Evolutionary conservation across 35 echinoderm and acorn worm species (phyloP), one percentile per base, ranked within the genome.

Genomic region (Amphiura filiformis): DNA sequence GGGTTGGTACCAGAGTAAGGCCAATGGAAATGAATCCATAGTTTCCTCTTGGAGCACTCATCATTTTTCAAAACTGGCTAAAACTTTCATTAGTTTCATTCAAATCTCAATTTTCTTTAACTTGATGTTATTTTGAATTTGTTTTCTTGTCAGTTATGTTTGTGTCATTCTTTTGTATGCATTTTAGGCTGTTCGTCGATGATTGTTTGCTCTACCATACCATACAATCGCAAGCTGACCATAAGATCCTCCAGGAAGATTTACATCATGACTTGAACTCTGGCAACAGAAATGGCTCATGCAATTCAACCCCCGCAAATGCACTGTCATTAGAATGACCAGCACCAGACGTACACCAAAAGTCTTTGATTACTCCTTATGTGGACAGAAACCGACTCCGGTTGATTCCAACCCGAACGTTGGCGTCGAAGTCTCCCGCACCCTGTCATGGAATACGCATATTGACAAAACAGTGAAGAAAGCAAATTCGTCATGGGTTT

Each of bases 111-210:
- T n/a, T n/a, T n/a, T n/a, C n/a, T n/a, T n/a, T n/a, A n/a, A n/a
- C n/a, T n/a, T n/a, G n/a, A n/a, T n/a, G n/a, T n/a, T n/a, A n/a
- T n/a, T n/a, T n/a, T n/a, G n/a, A n/a, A n/a, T n/a, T n/a, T n/a
- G n/a, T n/a, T n/a, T n/a, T n/a, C n/a, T n/a, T n/a, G n/a, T n/a
- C n/a, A n/a, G n/a, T n/a, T n/a, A n/a, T n/a, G n/a, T n/a, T n/a
- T n/a, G n/a, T n/a, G n/a, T n/a, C n/a, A n/a, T n/a, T n/a, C n/a
- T n/a, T n/a, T n/a, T n/a, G n/a, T n/a, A n/a, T n/a, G n/a, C 57
- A 78, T 31, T 13, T 85, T 39, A 38, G 85, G 23, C 75, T 87
- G 20, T 87, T 87, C 37, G 65, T 70, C 1, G 85, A 87, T 39
- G 85, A 78, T 70, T 23, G 31, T 31, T 13, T 85, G 32, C 20